These are phyloP conservation scores for Grus americana DNA, from an alignment of 2,113 vertebrate genomes.

Conservation along the genomic window DNA sequence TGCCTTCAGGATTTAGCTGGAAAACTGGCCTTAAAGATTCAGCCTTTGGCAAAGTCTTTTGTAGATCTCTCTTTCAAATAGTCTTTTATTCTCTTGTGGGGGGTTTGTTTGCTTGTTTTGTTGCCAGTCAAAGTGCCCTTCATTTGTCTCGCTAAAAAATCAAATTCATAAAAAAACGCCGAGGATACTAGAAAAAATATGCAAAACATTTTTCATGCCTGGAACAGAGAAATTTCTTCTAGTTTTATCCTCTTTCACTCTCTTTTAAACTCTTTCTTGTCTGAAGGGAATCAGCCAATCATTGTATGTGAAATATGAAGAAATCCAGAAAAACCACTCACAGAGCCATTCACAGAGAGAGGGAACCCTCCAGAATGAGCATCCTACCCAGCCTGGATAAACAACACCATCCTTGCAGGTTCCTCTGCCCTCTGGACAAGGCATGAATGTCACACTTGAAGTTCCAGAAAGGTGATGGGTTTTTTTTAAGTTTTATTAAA, in stretches of 20 bases:
- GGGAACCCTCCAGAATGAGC: not conserved
- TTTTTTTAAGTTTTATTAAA: not conserved
- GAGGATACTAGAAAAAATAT: not conserved
- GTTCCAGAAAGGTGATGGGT: not conserved
- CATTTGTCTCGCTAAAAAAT: not conserved
- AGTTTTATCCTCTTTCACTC: not conserved
- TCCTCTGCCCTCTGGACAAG: not conserved
- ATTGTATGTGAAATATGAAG: not conserved
- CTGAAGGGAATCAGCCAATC: not conserved
- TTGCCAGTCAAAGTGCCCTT: not conserved
- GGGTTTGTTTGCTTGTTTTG: not conserved
- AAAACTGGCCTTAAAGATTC: not conserved
- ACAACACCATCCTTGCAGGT: not conserved
- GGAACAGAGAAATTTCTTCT: not conserved
- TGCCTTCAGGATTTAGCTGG: not conserved
- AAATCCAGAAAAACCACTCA: not conserved
- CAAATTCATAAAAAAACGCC: not conserved
- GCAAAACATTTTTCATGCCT: not conserved
- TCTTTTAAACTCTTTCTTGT: not conserved
- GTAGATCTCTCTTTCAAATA: not conserved
- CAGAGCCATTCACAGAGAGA: not conserved
- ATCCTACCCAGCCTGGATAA: not conserved
- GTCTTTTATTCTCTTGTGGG: not conserved
- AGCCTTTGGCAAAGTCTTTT: not conserved
- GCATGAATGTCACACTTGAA: not conserved